Evolutionary conservation across 1,140 invertebrate genomes (phyloP).

Genomic region (Stratiolaelaps scimitus): DNA sequence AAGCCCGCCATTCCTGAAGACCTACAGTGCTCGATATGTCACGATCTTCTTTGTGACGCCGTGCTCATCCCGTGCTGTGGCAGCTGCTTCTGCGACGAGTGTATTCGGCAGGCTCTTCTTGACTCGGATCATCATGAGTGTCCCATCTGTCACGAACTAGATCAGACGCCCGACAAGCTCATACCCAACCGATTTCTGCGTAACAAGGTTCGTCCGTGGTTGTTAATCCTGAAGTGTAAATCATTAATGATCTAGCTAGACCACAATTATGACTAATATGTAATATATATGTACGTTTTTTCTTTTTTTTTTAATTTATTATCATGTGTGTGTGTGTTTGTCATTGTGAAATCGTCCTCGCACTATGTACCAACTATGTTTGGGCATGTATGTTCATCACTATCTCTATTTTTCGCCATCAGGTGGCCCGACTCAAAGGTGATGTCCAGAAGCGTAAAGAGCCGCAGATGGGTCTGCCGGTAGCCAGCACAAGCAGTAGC

Average conservation of each 20-base stretch:
- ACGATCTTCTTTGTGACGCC: constrained; percentile 83
- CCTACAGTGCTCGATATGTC: constrained; percentile 75
- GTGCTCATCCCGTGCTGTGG: constrained; percentile 95
- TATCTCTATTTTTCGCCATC: too few relatives aligned
- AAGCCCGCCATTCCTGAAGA: constrained; percentile 75
- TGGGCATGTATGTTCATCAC: too few relatives aligned
- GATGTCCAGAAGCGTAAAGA: constrained; percentile 19
- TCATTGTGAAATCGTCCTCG: too few relatives aligned
- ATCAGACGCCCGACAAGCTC: constrained; percentile 76
- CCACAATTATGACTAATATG: constrained; percentile 39
- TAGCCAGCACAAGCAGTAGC: too few relatives aligned
- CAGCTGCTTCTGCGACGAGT: constrained; percentile 95
- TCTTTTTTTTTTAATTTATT: too few relatives aligned
- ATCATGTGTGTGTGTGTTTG: too few relatives aligned
- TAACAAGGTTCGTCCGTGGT: constrained; percentile 44
- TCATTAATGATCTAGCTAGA: constrained; percentile 79
- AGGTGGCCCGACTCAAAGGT: background rate
- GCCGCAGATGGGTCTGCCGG: too few relatives aligned
- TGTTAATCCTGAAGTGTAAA: constrained; percentile 71
- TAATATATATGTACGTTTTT: too few relatives aligned
- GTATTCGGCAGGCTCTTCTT: constrained; percentile 69
- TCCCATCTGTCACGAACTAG: constrained; percentile 79
- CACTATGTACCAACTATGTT: too few relatives aligned
- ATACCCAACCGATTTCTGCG: constrained; percentile 83
- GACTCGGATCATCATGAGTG: constrained; percentile 90